Evolutionary conservation across 2,113 vertebrate species (phyloP), one percentile per base, ranked within the genome.

Genomic region (Micronycteris hirsuta): DNA sequence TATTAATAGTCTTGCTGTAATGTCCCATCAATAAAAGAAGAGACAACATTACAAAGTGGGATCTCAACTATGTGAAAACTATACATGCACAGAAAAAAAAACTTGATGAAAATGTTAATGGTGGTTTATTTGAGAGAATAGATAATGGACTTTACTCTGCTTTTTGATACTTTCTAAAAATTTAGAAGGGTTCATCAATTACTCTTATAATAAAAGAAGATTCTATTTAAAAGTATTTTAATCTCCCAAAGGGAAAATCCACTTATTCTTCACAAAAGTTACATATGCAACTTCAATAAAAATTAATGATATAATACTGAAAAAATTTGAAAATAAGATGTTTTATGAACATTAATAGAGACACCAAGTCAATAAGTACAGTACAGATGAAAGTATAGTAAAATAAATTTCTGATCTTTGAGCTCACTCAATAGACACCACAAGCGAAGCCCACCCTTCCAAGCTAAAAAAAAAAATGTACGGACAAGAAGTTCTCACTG

Each of bases 211-310:
- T 89, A 58, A 89, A 91, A 92, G 31, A 43, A 33, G 4, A 58
- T 45, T 80, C 54, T 38, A 63, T 80, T 77, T 15, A 45, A 80
- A 95, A 92, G 80, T 85, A 74, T 58, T 89, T 92, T 61, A 83
- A 78, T 89, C 22, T 4, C 38, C 68, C 49, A 49, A 73, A 67
- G 38, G 19, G 22, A 83, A 82, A 93, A 70, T 80, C 14, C 8
- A 74, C 12, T 84, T 82, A 68, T 14, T 77, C 54, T 91, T 91
- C 58, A 61, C 78, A 38, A 95, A 92, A 92, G 76, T 89, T 78
- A 28, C 1, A 73, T 78, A 49, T 45, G 58, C 45, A 82, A 49
- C 47, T 85, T 92, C 36, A 76, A 71, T 70, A 80, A 84, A 86
- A 88, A 92, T 65, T 74, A 74, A 45, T 56, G 81, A n/a, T 73